Base-by-base conservation (phyloP, 2,888 invertebrate species). In the Watsonalla cultraria region DNA sequence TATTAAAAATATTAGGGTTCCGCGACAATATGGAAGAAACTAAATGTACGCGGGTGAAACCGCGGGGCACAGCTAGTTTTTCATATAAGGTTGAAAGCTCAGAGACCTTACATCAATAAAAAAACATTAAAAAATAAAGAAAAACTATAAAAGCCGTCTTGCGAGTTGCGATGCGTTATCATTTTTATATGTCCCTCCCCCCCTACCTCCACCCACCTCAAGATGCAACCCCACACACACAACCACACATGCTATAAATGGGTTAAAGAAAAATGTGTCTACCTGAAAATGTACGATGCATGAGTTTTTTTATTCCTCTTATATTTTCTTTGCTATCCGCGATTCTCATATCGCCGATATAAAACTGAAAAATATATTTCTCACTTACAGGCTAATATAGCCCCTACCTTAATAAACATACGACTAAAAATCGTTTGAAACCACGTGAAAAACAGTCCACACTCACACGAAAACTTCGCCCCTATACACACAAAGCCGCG, bases 251-350 rank as follows among this genome's bases (percentile, higher is more conserved):
- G 72, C 82, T 86, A 89, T 90, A 90, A 90, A 90, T 89, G 86
- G 89, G 90, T 90, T 90, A 90, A 87, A 89, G 89, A 90, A 88
- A 90, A 89, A 90, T 90, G 90, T 90, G 90, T 90, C 90, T 90
- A 90, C 90, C 90, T 90, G 90, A 87, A 87, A 89, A 89, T 85
- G 83, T 89, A 90, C 89, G 90, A 88, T 87, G 89, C 84, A 85
- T 78, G 79, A 78, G 80, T 83, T 87, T 90, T 87, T 90, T 90
- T 89, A 82, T 83, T 87, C 82, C 73, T 76, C 83, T 79, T 84
- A 83, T 89, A 87, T 90, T 90, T 90, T 90, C 89, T 90, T 89
- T 86, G 85, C 88, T 81, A 89, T 90, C 86, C 90, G 82, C 89
- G 89, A 90, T 87, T 88, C 90, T 90, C 90, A 90, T 90, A 90